Evolutionary conservation across 2,888 invertebrate genomes (phyloP).

Genomic region (Salpingus planirostris): DNA sequence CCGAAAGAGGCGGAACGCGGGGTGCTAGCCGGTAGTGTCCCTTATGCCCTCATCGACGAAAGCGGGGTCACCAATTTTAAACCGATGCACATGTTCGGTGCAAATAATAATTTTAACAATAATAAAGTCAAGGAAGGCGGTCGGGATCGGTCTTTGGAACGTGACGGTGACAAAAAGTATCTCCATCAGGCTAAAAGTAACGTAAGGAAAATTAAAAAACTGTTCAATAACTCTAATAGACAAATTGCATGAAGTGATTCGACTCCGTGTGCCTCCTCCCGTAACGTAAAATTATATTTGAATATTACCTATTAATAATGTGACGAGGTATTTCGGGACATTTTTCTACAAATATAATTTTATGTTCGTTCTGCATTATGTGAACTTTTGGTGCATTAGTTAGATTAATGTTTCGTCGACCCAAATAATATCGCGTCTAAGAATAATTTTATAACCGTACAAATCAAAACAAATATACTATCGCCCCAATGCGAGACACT

Average conservation of each 20-base stretch:
- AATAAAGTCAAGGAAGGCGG: slow-evolving; percentile 28
- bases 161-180: slow-evolving; percentile 21
- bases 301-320: no score
- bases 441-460: no score
- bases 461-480: no score
- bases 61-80: slow-evolving; percentile 67
- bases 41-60: slow-evolving; percentile 70
- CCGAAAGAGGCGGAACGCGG: slow-evolving; percentile 67
- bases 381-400: no score
- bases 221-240: slow-evolving; percentile 26
- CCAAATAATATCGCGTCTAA: no score
- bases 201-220: slow-evolving; percentile 30
- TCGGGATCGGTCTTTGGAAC: slow-evolving; percentile 19
- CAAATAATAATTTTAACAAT: slow-evolving; percentile 34
- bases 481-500: no score
- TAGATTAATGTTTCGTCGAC: no score
- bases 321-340: no score
- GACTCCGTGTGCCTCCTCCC: slow-evolving; percentile 3
- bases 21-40: slow-evolving; percentile 64
- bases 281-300: slow-evolving; percentile 18
- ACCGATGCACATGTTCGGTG: slow-evolving; percentile 65
- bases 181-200: slow-evolving; percentile 27
- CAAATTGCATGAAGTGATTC: slow-evolving; percentile 25
- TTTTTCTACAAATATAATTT: slow-evolving; percentile 13
- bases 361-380: no score